These are phyloP conservation scores for Lochmaea capreae DNA, from an alignment of 2,888 invertebrate genomes.

Conservation along the genomic window DNA sequence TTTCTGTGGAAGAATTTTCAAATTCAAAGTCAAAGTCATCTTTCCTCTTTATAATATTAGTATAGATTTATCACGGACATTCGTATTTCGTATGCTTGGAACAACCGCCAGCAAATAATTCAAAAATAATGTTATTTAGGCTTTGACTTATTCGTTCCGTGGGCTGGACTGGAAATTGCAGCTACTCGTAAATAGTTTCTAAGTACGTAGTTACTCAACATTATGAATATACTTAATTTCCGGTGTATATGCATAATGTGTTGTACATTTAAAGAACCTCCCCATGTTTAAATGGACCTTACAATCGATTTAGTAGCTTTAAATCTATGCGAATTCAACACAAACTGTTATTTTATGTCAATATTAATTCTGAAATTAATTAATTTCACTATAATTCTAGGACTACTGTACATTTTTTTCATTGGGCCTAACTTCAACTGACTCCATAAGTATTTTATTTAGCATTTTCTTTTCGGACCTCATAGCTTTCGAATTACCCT, in stretches of 20 bases:
- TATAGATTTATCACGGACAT: no score
- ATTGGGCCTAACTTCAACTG: no score
- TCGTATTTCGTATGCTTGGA: constrained; percentile 49
- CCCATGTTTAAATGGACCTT: constrained; percentile 58
- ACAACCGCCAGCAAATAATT: constrained; percentile 50
- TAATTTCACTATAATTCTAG: no score
- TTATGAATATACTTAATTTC: constrained; percentile 58
- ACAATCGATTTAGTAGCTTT: constrained; percentile 41
- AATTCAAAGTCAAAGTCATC: no score
- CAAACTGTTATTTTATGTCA: not conserved
- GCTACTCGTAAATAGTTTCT: constrained; percentile 53
- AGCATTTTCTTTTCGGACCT: no score
- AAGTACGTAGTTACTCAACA: constrained; percentile 51
- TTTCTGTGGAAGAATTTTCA: no score
- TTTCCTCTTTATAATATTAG: no score
- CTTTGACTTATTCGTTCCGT: constrained; percentile 56
- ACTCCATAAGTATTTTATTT: no score
- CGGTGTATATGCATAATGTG: constrained; percentile 53
- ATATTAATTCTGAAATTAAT: no score
- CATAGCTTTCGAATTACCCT: no score
- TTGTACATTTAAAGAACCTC: constrained; percentile 53
- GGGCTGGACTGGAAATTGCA: constrained; percentile 49
- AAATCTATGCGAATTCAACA: not conserved
- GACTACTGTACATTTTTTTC: no score
- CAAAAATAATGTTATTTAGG: constrained; percentile 49